Evolutionary conservation across 1,140 invertebrate species (phyloP).

Genomic region (Catajapyx aquilonaris): DNA sequence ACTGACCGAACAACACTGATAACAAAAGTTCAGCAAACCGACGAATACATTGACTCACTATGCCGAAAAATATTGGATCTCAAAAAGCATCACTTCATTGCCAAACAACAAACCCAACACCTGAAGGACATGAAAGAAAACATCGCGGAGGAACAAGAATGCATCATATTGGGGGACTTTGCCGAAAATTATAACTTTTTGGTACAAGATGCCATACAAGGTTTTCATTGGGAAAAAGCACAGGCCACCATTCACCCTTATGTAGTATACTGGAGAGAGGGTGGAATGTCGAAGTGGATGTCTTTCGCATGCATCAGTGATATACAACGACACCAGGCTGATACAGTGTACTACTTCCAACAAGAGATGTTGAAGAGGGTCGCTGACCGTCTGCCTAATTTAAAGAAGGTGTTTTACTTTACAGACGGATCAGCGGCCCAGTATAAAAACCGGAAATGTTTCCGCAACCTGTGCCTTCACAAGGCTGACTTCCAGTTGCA

Average conservation of each 20-base stretch:
- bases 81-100: background rate
- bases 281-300: background rate
- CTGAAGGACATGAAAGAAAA: background rate
- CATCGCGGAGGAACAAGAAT: background rate
- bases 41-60: background rate
- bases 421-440: constrained; percentile 15
- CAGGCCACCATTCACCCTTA: constrained; percentile 13
- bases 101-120: background rate
- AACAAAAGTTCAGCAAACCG: background rate
- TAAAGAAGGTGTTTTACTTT: constrained; percentile 1
- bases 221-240: constrained; percentile 11
- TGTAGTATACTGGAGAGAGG: constrained; percentile 8
- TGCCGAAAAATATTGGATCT: background rate
- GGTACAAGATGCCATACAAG: constrained; percentile 12
- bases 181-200: constrained; percentile 14
- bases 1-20: background rate
- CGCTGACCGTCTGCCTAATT: background rate
- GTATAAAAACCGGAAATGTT: constrained; percentile 16
- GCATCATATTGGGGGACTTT: constrained; percentile 11
- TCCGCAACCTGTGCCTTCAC: constrained; percentile 16
- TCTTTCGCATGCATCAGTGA: background rate
- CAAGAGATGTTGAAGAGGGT: background rate
- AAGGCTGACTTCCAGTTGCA: constrained; percentile 15
- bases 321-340: background rate
- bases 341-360: background rate